Conservation (phyloP, 2,888 invertebrate species). For the Luffia ferchaultella region DNA sequence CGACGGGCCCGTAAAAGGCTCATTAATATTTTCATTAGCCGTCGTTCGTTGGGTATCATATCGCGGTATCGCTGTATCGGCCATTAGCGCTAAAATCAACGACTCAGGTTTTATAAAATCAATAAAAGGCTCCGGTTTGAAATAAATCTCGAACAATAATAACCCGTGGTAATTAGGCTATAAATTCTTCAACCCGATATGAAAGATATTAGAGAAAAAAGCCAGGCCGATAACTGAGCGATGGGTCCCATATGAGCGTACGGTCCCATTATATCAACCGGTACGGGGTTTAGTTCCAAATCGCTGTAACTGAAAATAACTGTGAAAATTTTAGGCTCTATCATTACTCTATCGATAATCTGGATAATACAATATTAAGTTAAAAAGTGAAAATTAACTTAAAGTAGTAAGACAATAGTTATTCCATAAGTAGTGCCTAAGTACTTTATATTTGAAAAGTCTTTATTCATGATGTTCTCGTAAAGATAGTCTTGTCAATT, state of each 20-base stretch:
- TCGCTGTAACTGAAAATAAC: too few species aligned
- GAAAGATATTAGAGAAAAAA: slow-evolving; percentile 25
- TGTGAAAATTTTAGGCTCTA: too few species aligned
- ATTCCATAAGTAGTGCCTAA: too few species aligned
- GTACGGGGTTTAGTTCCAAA: too few species aligned
- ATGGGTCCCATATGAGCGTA: slow-evolving; percentile 15
- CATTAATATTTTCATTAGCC: neutral
- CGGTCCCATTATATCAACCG: slow-evolving; percentile 22
- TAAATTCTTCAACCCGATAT: slow-evolving; percentile 36
- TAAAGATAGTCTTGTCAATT: too few species aligned
- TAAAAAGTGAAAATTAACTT: too few species aligned
- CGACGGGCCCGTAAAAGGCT: neutral
- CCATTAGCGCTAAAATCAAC: neutral
- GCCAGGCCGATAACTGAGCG: slow-evolving; percentile 18
- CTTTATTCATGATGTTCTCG: too few species aligned
- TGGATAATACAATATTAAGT: too few species aligned
- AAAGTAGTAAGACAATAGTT: too few species aligned
- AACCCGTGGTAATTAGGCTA: slow-evolving; percentile 34
- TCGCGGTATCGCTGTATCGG: neutral
- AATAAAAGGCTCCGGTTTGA: neutral
- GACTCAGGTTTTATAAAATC: neutral
- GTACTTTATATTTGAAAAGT: too few species aligned
- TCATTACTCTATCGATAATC: too few species aligned
- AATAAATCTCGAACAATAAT: slow-evolving; percentile 42
- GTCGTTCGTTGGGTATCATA: neutral